These are phyloP conservation scores for Dreissena polymorpha DNA, from an alignment of 1,140 invertebrate genomes.

Conservation along the genomic window DNA sequence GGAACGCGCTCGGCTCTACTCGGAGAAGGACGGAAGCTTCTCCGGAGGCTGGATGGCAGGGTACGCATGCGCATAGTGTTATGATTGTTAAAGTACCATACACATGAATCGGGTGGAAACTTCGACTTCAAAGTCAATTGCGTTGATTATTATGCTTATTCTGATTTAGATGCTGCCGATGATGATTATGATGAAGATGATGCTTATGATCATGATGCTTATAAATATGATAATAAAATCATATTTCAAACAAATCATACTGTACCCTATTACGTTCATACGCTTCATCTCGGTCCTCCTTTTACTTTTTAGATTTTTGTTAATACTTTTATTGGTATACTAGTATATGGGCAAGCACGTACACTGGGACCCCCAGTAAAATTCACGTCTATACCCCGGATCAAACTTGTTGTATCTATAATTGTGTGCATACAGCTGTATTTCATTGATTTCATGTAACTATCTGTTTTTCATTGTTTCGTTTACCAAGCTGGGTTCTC, in stretches of 20 bases:
- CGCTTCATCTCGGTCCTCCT: neutral
- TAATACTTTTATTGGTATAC: too few species aligned
- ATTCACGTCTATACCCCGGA: too few species aligned
- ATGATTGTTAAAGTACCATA: neutral
- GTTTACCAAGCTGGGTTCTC: too few species aligned
- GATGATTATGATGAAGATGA: neutral
- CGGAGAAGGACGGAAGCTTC: constrained; percentile 59
- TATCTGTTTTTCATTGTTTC: too few species aligned
- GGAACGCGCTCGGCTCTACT: constrained; percentile 57
- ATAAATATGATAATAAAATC: neutral
- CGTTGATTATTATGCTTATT: neutral
- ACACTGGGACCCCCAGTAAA: too few species aligned
- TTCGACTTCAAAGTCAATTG: neutral
- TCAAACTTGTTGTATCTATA: too few species aligned
- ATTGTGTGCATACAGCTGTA: too few species aligned
- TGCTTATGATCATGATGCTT: neutral
- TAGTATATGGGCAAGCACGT: too few species aligned
- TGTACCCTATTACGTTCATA: neutral
- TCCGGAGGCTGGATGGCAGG: constrained; percentile 63
- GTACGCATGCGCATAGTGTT: constrained; percentile 40
- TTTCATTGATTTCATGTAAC: too few species aligned
- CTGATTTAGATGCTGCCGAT: neutral
- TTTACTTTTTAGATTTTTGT: too few species aligned
- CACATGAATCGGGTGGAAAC: neutral
- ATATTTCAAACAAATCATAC: neutral